phyloP scores from a whole-genome alignment of 2,113 vertebrate species.

The Salvelinus namaycush region DNA sequence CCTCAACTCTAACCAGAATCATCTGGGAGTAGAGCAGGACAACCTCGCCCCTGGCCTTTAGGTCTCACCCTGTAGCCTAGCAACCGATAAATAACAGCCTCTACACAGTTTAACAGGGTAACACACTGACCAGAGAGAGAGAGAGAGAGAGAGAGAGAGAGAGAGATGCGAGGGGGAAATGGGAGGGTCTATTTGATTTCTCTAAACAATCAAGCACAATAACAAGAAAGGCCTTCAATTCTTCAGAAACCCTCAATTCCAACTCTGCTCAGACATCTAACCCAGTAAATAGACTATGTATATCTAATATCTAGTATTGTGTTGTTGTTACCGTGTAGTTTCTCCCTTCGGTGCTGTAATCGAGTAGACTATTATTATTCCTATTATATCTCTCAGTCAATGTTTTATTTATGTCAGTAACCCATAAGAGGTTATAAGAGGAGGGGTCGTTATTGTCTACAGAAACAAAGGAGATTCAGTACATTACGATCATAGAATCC shows the following conservation, averaged over 20 bases:
- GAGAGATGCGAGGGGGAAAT: conserved; percentile 1
- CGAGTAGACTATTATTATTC: conserved; percentile 1
- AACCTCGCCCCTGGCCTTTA: conserved; percentile 60
- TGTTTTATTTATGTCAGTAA: conserved; percentile 8
- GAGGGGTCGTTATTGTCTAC: background rate
- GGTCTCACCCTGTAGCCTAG: conserved; percentile 53
- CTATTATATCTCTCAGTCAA: background rate
- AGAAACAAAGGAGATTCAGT: background rate
- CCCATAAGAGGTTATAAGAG: background rate
- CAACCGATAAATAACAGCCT: conserved; percentile 60
- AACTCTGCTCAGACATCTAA: background rate
- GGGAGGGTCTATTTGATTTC: background rate
- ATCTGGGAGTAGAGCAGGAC: conserved; percentile 54
- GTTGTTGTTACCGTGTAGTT: background rate
- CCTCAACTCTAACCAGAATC: background rate
- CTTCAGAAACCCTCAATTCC: too few species aligned
- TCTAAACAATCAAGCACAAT: too few species aligned
- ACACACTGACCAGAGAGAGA: conserved; percentile 15
- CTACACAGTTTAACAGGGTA: conserved; percentile 32
- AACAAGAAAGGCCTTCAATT: too few species aligned
- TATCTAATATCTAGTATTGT: background rate
- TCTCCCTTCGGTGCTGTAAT: background rate
- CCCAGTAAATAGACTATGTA: background rate
- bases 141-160: background rate
- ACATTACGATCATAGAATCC: too few species aligned